Evolutionary conservation across 2,113 vertebrate species (phyloP), one percentile per base, ranked within the genome.

Genomic region (Petroica traversi): DNA sequence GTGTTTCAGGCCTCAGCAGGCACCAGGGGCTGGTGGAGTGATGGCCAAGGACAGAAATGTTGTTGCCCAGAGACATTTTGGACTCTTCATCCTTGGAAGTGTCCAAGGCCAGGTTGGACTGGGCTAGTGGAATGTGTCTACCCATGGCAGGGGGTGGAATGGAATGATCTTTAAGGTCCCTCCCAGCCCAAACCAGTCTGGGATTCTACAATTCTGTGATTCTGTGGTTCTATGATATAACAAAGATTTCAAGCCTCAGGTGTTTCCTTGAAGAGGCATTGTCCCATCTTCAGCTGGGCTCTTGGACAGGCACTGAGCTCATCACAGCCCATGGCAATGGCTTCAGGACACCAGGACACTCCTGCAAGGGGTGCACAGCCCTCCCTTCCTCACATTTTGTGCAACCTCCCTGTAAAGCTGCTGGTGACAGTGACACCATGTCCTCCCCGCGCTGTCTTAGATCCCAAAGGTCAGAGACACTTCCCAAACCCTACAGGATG

Each of bases 31-130:
- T 76, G 43, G n/a, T 48, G 58, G 67, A 79, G 67, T 1, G 0
- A 14, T 59, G 54, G 36, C 45, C 28, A 1, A 57, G 55, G 28
- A 41, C 9, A 33, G n/a, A 36, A 6, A 2, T 0, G 0, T 58
- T 0, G 0, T 6, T 29, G n/a, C 11, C n/a, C 57, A 48, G 55
- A 41, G 13, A 55, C 7, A 12, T 28, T 68, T 52, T 28, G 54
- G 38, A 15, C 2, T 24, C 33, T 52, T 51, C 6, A 19, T 33
- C 26, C 48, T 2, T 54, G 28, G 38, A 29, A 54, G 26, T 51
- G 51, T 24, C 18, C 75, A 15, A 49, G 14, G 10, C 6, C 43
- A 28, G 40, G 29, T 0, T 61, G 69, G 52, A 38, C 46, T 61
- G 61, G 54, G 16, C 0, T 2, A 8, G n/a, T 13, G 29, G 9